These are phyloP conservation scores for Phyllostomus hastatus DNA, from an alignment of 2,113 vertebrate genomes.

Conservation along the genomic window DNA sequence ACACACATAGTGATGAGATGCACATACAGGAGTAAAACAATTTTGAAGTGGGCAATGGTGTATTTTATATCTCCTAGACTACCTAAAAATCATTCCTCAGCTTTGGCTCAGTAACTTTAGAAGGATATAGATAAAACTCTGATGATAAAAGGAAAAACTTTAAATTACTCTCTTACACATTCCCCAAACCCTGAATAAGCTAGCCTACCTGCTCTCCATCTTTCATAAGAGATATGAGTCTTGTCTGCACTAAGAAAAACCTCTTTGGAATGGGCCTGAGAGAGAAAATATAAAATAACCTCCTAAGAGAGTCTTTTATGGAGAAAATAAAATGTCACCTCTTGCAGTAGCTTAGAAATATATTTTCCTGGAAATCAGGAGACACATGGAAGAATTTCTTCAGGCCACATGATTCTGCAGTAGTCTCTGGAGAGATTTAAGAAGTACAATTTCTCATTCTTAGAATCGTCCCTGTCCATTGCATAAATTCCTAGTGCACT, in stretches of 20 bases:
- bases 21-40: not conserved
- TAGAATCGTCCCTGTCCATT: not conserved
- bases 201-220: not conserved
- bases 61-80: not conserved
- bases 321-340: constrained; percentile 31
- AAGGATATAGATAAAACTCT: not conserved
- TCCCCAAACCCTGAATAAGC: not conserved
- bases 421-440: not conserved
- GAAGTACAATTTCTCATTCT: not conserved
- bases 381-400: not conserved
- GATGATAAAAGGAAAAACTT: constrained; percentile 3
- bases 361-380: not conserved
- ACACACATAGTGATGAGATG: not conserved
- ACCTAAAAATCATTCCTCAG: not conserved
- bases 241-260: not conserved
- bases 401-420: not conserved
- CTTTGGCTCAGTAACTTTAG: not conserved
- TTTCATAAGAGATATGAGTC: not conserved
- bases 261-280: not conserved
- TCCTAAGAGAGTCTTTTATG: constrained; percentile 11
- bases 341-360: constrained; percentile 29
- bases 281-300: constrained; percentile 9
- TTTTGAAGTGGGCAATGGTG: not conserved
- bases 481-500: not conserved
- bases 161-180: not conserved